Conservation (phyloP, 2,888 invertebrate genomes). For the Napeogenes inachia region DNA sequence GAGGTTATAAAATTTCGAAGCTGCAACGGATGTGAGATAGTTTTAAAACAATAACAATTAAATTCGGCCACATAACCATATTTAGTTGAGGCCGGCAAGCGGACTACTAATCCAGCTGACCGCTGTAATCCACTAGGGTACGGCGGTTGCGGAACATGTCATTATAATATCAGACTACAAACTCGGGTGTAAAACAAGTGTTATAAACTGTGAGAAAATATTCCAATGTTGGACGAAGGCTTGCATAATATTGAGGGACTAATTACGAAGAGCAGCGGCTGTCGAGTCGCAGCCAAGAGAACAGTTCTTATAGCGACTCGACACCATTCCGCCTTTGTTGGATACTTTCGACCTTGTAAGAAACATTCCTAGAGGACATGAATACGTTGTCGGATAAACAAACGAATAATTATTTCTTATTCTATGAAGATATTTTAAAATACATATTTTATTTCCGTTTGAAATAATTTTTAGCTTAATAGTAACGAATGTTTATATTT, state of each 20-base stretch:
- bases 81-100: constrained; percentile 44
- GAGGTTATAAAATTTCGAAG: constrained; percentile 29
- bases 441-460: no score
- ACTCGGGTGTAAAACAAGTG: constrained; percentile 47
- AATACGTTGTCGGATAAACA: not conserved
- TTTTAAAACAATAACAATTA: constrained; percentile 40
- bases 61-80: constrained; percentile 53
- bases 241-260: constrained; percentile 48
- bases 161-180: constrained; percentile 68
- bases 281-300: constrained; percentile 18
- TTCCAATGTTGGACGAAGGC: constrained; percentile 45
- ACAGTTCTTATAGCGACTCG: constrained; percentile 25
- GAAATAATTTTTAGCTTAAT: no score
- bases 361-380: constrained; percentile 16
- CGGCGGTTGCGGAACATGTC: constrained; percentile 50
- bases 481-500: not conserved
- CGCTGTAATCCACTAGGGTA: constrained; percentile 53
- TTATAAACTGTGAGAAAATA: constrained; percentile 56
- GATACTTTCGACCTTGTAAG: constrained; percentile 23
- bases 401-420: not conserved
- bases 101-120: constrained; percentile 61
- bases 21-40: constrained; percentile 8
- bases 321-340: constrained; percentile 28
- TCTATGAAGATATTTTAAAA: not conserved
- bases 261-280: constrained; percentile 38